A percentile compares a stretch with the other conserved stretches of the same genome.
These are phyloP conservation scores for Laticauda colubrina DNA, from an alignment of 2,113 vertebrate species.

Conservation along the genomic window DNA sequence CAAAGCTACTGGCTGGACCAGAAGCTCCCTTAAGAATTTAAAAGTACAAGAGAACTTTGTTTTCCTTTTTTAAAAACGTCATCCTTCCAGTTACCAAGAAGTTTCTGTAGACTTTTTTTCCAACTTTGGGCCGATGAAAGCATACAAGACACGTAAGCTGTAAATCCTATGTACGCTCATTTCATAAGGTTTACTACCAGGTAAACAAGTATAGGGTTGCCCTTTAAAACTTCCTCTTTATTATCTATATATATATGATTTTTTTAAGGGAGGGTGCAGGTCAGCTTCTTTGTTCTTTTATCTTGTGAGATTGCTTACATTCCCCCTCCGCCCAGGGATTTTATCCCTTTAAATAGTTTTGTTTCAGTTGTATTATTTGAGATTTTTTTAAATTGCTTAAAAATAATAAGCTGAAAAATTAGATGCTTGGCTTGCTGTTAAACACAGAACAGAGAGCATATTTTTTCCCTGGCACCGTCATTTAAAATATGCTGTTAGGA, in stretches of 20 bases:
- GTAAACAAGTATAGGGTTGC: not conserved
- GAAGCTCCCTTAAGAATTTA: conserved; percentile 65
- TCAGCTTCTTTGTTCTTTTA: not conserved
- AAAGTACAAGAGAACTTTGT: conserved; percentile 34
- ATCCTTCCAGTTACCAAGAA: conserved; percentile 25
- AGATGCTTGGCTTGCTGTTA: not conserved
- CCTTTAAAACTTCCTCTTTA: conserved; percentile 10
- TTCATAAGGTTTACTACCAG: not conserved
- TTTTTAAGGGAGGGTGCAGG: not conserved
- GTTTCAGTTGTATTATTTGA: not conserved
- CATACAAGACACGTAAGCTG: conserved; percentile 35
- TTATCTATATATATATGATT: not conserved
- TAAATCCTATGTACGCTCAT: not conserved
- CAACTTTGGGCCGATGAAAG: conserved; percentile 31
- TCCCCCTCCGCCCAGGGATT: not conserved
- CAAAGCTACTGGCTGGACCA: conserved; percentile 89
- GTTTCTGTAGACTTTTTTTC: conserved; percentile 34
- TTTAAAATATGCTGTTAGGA: not conserved
- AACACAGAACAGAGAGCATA: not conserved
- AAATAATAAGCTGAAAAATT: not conserved
- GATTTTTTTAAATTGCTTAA: not conserved
- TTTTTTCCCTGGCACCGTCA: not conserved
- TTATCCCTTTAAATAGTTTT: not conserved
- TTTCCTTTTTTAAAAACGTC: conserved; percentile 27
- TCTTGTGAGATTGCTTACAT: not conserved